phyloP scores from a whole-genome alignment of 1,140 invertebrate genomes.

The Oncopeltus fasciatus region DNA sequence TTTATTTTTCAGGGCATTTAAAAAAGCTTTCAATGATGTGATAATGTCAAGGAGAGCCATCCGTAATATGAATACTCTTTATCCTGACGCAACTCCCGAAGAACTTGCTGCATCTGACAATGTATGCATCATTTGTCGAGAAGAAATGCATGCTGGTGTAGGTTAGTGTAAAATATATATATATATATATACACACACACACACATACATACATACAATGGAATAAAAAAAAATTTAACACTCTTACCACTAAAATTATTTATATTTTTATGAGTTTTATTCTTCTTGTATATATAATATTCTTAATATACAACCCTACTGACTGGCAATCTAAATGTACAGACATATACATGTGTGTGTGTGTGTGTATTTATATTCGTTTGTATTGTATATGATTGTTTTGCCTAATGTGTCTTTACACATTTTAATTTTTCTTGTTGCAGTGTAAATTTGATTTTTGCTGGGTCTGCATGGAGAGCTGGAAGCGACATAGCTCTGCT shows the following conservation, averaged over 20 bases:
- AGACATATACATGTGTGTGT: not conserved
- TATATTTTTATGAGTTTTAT: not conserved
- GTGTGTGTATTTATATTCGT: not conserved
- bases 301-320: not conserved
- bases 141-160: not conserved
- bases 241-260: too few relatives aligned
- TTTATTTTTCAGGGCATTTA: too few relatives aligned
- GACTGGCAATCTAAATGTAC: not conserved
- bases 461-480: conserved; percentile 60
- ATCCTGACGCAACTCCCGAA: conserved; percentile 3
- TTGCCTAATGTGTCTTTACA: not conserved
- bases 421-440: conserved; percentile 23
- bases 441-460: conserved; percentile 64
- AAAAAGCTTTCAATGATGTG: too few relatives aligned
- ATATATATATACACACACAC: too few relatives aligned
- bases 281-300: not conserved
- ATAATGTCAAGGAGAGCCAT: conserved; percentile 8
- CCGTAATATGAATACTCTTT: conserved; percentile 11
- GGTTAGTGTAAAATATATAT: too few relatives aligned
- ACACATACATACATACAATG: too few relatives aligned
- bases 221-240: too few relatives aligned
- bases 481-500: conserved; percentile 56
- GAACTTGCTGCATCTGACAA: conserved; percentile 14
- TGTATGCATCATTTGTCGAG: conserved; percentile 15
- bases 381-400: too few relatives aligned